Conservation (phyloP, 2,797 vertebrate genomes). For the Pseudochaenichthys georgianus region DNA sequence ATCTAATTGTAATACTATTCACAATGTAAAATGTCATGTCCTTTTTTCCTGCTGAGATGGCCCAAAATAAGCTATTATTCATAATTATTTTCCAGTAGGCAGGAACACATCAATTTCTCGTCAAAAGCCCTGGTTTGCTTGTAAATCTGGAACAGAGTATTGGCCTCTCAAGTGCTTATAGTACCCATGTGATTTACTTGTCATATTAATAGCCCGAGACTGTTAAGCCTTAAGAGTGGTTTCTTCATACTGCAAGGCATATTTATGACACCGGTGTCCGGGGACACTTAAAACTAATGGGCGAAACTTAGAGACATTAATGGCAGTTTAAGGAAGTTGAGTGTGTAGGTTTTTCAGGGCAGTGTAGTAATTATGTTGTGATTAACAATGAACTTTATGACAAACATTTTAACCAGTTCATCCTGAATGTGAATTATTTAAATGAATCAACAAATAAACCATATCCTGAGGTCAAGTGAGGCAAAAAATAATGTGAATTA, state of each 20-base stretch:
- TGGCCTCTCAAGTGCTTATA: constrained; percentile 7
- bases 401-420: constrained; percentile 8
- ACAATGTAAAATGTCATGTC: neutral
- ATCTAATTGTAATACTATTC: constrained; percentile 25
- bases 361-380: constrained; percentile 7
- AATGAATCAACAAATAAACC: neutral
- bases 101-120: constrained; percentile 22
- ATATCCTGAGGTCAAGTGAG: neutral
- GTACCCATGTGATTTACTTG: constrained; percentile 39
- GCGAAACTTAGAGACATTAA: neutral
- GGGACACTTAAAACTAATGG: constrained; percentile 24
- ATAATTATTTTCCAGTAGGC: constrained; percentile 23
- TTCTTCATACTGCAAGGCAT: constrained; percentile 10
- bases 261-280: constrained; percentile 24
- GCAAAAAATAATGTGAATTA: neutral
- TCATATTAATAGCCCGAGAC: constrained; percentile 25
- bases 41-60: constrained; percentile 11
- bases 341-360: constrained; percentile 1
- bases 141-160: constrained; percentile 31
- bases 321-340: constrained; percentile 18
- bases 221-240: constrained; percentile 18
- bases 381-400: constrained; percentile 3
- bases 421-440: constrained; percentile 6
- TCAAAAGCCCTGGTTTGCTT: constrained; percentile 14
- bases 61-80: constrained; percentile 23